Evolutionary conservation across 2,888 invertebrate species (phyloP).

Genomic region (Chromoteleia sp.): DNA sequence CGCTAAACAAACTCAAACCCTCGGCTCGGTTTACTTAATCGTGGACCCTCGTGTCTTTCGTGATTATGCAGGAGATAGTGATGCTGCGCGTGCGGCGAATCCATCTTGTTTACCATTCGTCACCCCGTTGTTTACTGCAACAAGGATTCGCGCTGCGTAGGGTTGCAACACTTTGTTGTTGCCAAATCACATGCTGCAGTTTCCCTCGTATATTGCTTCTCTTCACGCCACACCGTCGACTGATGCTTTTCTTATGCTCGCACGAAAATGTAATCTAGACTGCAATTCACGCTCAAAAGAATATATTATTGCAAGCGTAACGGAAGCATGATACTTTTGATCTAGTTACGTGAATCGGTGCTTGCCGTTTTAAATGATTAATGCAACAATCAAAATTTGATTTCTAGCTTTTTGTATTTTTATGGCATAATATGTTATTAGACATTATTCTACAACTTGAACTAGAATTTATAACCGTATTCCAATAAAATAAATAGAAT

Average conservation of each 20-base stretch:
- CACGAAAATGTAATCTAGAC: constrained; percentile 34
- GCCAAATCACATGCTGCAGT: constrained; percentile 62
- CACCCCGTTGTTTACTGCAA: constrained; percentile 70
- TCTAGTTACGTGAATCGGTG: no score
- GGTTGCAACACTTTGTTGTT: constrained; percentile 67
- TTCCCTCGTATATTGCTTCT: constrained; percentile 54
- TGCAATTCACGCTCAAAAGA: constrained; percentile 30
- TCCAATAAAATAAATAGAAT: no score
- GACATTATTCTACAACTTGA: no score
- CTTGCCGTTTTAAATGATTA: no score
- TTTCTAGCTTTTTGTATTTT: no score
- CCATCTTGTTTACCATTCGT: constrained; percentile 69
- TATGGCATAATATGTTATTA: no score
- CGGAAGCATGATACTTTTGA: not conserved
- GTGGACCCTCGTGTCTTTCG: constrained; percentile 65
- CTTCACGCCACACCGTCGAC: constrained; percentile 28
- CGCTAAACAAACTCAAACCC: constrained; percentile 58
- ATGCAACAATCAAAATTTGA: no score
- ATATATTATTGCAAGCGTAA: constrained; percentile 22
- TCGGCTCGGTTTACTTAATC: constrained; percentile 63
- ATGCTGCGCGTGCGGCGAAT: constrained; percentile 65
- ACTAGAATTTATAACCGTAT: no score
- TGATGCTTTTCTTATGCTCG: constrained; percentile 44
- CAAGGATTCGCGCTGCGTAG: constrained; percentile 58
- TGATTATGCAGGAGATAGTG: constrained; percentile 65